Conservation (phyloP, 30 jellyfish, hydroid and myxozoan genomes). For the Aurelia coerulea region DNA sequence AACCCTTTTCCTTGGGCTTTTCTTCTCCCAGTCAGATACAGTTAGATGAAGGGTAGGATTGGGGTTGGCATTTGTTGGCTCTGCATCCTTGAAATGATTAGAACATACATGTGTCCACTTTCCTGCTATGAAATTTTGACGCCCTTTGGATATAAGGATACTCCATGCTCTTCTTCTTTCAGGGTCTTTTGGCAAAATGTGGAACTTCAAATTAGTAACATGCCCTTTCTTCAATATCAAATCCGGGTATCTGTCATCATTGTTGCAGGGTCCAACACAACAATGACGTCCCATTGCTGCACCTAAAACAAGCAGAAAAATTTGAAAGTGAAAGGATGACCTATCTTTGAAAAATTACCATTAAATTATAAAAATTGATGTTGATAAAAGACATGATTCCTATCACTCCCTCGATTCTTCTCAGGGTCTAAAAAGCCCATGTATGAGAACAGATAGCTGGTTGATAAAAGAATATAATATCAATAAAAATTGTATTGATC, state of each 20-base stretch:
- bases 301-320: too few species aligned
- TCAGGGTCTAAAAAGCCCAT: too few species aligned
- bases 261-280: constrained; percentile 58
- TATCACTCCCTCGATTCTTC: too few species aligned
- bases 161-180: constrained; percentile 28
- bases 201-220: constrained; percentile 36
- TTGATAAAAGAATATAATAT: too few species aligned
- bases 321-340: too few species aligned
- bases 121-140: constrained; percentile 29
- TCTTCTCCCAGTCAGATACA: not conserved
- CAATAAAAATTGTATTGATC: too few species aligned
- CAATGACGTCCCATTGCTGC: constrained; percentile 25
- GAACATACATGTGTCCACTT: constrained; percentile 30
- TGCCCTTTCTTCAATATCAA: constrained; percentile 3
- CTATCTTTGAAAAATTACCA: too few species aligned
- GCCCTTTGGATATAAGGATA: constrained; percentile 22
- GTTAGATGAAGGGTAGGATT: constrained; percentile 50
- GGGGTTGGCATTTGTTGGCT: constrained; percentile 38
- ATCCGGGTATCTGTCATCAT: constrained; percentile 52
- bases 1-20: too few species aligned
- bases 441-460: too few species aligned
- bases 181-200: constrained; percentile 16
- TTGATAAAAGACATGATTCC: too few species aligned
- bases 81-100: constrained; percentile 50
- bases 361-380: too few species aligned